Evolutionary conservation across 2,888 invertebrate species (phyloP).

Genomic region (Thera britannica): DNA sequence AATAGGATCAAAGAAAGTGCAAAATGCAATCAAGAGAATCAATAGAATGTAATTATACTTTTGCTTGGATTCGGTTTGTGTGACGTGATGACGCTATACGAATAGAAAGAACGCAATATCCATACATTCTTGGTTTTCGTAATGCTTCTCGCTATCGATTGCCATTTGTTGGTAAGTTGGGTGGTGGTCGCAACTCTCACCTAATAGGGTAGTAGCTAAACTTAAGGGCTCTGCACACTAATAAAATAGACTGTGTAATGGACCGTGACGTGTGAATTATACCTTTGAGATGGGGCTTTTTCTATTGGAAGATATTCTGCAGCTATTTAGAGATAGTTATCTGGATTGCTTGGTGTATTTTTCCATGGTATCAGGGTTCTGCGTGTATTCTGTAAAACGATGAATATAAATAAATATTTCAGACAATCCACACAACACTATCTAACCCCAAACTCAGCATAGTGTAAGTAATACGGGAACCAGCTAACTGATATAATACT

Average conservation of each 20-base stretch:
- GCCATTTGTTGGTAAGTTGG: conserved; percentile 16
- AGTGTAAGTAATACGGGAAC: too few species aligned
- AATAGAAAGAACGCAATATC: neutral
- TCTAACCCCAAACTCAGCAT: too few species aligned
- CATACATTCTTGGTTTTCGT: neutral
- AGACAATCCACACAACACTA: too few species aligned
- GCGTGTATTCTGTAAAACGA: neutral
- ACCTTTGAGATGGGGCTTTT: conserved; percentile 30
- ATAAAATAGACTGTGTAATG: conserved; percentile 40
- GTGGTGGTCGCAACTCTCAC: conserved; percentile 25
- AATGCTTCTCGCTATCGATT: conserved; percentile 16
- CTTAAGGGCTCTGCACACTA: conserved; percentile 34
- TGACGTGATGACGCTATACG: neutral
- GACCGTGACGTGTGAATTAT: conserved; percentile 36
- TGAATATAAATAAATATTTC: too few species aligned
- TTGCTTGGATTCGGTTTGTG: neutral
- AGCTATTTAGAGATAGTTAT: conserved; percentile 10
- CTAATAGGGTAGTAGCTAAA: conserved; percentile 35
- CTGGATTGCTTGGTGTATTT: conserved; percentile 15
- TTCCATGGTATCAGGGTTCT: conserved; percentile 13
- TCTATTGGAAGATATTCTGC: conserved; percentile 26
- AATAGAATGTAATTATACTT: neutral
- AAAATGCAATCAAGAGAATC: too few species aligned
- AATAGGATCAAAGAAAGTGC: too few species aligned
- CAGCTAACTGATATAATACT: too few species aligned